Evolutionary conservation across 2,797 vertebrate species (phyloP).

Genomic region (Danio aesculapii): DNA sequence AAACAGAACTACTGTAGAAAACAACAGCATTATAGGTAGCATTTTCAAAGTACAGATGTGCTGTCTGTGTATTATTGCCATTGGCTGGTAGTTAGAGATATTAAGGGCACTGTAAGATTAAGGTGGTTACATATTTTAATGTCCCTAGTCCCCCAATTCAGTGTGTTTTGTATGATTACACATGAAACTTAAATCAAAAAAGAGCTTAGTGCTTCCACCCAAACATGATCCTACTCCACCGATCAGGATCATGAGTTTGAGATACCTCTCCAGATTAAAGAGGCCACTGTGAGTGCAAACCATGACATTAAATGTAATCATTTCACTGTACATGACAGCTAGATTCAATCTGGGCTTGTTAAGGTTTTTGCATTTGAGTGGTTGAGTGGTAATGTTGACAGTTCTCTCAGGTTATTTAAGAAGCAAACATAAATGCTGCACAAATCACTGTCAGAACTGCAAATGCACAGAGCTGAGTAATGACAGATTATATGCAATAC

Average conservation of each 20-base stretch:
- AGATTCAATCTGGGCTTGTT: not conserved
- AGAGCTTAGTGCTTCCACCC: not conserved
- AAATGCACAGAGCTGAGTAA: no score
- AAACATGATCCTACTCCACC: slow-evolving; percentile 1
- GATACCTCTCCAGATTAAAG: slow-evolving; percentile 2
- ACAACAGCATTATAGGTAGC: not conserved
- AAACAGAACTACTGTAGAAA: not conserved
- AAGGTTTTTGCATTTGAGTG: not conserved
- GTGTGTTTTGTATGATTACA: slow-evolving; percentile 4
- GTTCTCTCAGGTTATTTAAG: slow-evolving; percentile 2
- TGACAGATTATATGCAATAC: no score
- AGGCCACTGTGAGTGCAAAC: not conserved
- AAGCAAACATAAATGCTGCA: not conserved
- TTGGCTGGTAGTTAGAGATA: slow-evolving; percentile 13
- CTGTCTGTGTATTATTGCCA: not conserved
- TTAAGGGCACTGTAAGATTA: slow-evolving; percentile 13
- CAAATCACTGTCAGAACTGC: not conserved
- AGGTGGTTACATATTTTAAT: not conserved
- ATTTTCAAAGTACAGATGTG: not conserved
- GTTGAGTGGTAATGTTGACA: not conserved
- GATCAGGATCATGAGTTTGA: not conserved
- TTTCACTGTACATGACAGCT: not conserved
- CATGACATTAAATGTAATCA: not conserved
- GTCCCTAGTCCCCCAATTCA: not conserved
- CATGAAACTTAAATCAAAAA: slow-evolving; percentile 3